These are phyloP conservation scores for Drosophila multiciliata DNA, from an alignment of 2,888 invertebrate genomes.

Conservation along the genomic window DNA sequence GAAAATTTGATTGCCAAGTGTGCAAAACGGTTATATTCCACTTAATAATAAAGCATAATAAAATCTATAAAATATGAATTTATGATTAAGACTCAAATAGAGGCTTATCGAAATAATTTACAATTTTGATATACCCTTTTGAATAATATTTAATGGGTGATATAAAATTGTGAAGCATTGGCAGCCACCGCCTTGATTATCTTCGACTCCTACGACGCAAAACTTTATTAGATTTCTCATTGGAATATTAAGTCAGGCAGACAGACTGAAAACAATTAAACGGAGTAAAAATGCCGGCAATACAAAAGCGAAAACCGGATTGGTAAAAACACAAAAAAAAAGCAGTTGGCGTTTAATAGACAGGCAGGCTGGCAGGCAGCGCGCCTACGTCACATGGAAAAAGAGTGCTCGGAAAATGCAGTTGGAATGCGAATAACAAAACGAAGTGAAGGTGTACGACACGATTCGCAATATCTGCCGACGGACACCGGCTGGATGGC, in stretches of 20 bases:
- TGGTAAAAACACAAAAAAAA: conserved; percentile 30
- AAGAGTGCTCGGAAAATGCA: conserved; percentile 54
- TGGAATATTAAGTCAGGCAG: conserved; percentile 30
- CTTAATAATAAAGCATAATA: not conserved
- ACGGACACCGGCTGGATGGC: conserved; percentile 18
- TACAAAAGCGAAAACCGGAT: conserved; percentile 59
- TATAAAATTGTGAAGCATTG: not conserved
- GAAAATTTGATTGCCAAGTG: not conserved
- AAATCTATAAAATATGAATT: not conserved
- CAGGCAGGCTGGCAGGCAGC: conserved; percentile 16
- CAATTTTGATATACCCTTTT: not conserved
- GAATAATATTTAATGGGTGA: not conserved
- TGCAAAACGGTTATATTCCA: not conserved
- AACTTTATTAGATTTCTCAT: conserved; percentile 51
- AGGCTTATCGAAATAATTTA: not conserved
- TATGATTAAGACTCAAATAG: not conserved
- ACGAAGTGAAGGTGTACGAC: conserved; percentile 71
- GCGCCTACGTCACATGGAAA: conserved; percentile 51
- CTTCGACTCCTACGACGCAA: conserved; percentile 54
- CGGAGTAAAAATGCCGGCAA: conserved; percentile 70
- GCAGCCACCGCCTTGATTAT: not conserved
- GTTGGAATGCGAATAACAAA: conserved; percentile 58
- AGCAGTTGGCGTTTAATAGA: conserved; percentile 25
- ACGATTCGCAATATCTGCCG: conserved; percentile 24
- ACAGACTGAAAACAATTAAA: conserved; percentile 41